These are phyloP conservation scores for Sparidentex hasta DNA, from an alignment of 2,797 vertebrate species.

Conservation along the genomic window DNA sequence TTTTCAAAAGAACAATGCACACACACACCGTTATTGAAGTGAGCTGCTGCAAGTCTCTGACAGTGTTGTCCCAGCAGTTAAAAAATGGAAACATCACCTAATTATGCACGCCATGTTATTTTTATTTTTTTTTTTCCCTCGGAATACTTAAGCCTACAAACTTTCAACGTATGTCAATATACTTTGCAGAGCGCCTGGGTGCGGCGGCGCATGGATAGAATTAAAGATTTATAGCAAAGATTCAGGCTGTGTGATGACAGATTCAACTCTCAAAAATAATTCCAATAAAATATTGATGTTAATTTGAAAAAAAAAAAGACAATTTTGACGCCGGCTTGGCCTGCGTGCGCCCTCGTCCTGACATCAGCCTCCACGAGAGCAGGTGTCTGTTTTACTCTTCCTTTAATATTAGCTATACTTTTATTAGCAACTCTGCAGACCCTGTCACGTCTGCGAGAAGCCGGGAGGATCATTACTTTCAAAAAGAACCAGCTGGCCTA, in stretches of 20 bases:
- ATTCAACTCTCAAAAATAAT: constrained; percentile 3
- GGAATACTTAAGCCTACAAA: constrained; percentile 77
- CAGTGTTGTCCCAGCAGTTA: constrained; percentile 82
- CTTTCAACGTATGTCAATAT: constrained; percentile 82
- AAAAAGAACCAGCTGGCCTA: constrained; percentile 85
- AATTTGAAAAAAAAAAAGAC: background rate
- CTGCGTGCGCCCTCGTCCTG: constrained; percentile 9
- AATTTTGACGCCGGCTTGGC: background rate
- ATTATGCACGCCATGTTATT: constrained; percentile 76
- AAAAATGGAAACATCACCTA: constrained; percentile 80
- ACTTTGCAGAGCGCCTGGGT: constrained; percentile 40
- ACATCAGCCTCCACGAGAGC: constrained; percentile 48
- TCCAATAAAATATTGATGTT: constrained; percentile 5
- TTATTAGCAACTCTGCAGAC: constrained; percentile 77
- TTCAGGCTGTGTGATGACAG: constrained; percentile 7
- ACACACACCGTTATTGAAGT: constrained; percentile 79
- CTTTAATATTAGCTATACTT: constrained; percentile 77
- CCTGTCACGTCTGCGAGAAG: constrained; percentile 68
- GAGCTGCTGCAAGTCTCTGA: constrained; percentile 80
- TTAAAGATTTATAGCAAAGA: constrained; percentile 29
- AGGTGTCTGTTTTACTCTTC: constrained; percentile 65
- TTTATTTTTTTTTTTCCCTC: constrained; percentile 17
- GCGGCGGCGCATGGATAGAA: constrained; percentile 17
- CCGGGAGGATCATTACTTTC: constrained; percentile 78
- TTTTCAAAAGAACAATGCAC: constrained; percentile 87